phyloP scores from a whole-genome alignment of 2,113 vertebrate species.

The Hystrix brachyura region DNA sequence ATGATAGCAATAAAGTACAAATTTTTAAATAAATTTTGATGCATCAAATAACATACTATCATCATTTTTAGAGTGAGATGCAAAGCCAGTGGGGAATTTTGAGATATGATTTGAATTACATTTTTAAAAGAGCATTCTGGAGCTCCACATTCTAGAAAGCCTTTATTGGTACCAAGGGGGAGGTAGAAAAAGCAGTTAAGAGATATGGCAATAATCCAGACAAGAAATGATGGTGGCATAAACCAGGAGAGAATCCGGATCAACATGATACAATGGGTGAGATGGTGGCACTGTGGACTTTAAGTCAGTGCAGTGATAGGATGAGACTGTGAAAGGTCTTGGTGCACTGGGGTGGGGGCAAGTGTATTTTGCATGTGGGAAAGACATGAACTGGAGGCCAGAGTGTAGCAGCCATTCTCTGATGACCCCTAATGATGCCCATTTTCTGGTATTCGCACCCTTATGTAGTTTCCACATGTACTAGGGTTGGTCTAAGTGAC shows the following conservation, averaged over 20 bases:
- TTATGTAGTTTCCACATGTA: neutral
- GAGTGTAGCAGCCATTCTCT: neutral
- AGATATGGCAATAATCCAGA: neutral
- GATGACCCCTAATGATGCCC: neutral
- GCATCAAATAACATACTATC: neutral
- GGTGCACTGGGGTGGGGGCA: neutral
- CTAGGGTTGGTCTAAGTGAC: neutral
- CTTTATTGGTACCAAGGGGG: neutral
- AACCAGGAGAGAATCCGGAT: neutral
- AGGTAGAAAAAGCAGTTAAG: neutral
- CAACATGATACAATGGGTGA: neutral
- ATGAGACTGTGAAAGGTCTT: neutral
- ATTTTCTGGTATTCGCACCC: neutral
- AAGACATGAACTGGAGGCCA: neutral
- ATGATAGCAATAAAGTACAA: neutral
- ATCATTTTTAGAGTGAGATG: neutral
- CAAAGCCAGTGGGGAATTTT: neutral
- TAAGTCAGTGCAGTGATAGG: neutral
- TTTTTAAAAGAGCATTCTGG: neutral
- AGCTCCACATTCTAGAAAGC: neutral
- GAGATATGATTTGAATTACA: neutral
- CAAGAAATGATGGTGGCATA: neutral
- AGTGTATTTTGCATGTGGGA: neutral
- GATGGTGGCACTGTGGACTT: neutral
- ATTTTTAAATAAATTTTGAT: neutral